Conservation (phyloP, 1,140 invertebrate genomes). For the Physella acuta region DNA sequence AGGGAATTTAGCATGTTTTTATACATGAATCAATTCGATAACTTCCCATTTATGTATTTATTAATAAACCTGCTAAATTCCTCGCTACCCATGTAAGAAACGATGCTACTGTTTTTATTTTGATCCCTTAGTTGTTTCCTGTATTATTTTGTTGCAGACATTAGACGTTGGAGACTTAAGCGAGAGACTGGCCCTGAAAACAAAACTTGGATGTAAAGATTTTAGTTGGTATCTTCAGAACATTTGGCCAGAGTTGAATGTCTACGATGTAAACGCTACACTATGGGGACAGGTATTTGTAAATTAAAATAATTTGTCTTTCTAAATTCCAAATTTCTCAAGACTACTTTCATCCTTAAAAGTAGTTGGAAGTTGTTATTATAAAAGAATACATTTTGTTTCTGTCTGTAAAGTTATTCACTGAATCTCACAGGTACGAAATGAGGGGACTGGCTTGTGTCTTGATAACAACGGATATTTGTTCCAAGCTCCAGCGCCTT, state of each 20-base stretch:
- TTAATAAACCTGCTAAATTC: too few species aligned
- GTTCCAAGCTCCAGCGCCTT: constrained; percentile 31
- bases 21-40: too few species aligned
- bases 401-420: neutral
- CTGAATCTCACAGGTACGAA: constrained; percentile 24
- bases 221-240: constrained; percentile 96
- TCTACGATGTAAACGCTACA: constrained; percentile 35
- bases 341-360: neutral
- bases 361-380: too few species aligned
- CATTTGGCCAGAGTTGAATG: constrained; percentile 79
- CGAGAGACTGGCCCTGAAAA: constrained; percentile 72
- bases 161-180: constrained; percentile 60
- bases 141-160: too few species aligned
- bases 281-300: constrained; percentile 42
- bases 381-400: too few species aligned
- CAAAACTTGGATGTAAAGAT: constrained; percentile 83
- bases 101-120: neutral
- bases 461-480: constrained; percentile 42
- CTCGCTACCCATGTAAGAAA: too few species aligned
- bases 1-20: too few species aligned
- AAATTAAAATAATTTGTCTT: neutral
- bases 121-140: neutral
- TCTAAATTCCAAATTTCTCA: neutral
- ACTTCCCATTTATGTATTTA: too few species aligned
- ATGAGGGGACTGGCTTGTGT: constrained; percentile 24